Percentiles rank a stretch among this genome's conserved stretches.
Conservation (phyloP, 2,113 vertebrate genomes). For the Synchiropus splendidus region DNA sequence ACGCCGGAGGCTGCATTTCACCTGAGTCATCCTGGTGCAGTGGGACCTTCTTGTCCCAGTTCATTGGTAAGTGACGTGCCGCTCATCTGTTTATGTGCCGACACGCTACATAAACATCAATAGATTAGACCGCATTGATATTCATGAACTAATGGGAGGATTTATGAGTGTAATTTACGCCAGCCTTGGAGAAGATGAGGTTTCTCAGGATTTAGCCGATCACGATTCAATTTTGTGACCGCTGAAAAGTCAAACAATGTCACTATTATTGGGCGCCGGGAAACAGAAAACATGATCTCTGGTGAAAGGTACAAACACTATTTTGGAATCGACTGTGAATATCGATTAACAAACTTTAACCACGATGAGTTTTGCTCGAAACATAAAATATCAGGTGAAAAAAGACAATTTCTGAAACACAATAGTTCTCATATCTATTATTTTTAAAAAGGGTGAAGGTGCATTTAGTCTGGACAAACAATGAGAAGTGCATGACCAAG, state of each 20-base stretch:
- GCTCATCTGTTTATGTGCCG: slow-evolving; percentile 48
- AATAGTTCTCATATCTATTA: slow-evolving; percentile 37
- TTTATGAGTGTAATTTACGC: slow-evolving; percentile 59
- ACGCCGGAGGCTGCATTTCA: slow-evolving; percentile 12
- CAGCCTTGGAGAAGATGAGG: slow-evolving; percentile 58
- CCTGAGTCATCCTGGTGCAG: slow-evolving; percentile 34
- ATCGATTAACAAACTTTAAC: slow-evolving; percentile 30
- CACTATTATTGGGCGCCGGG: slow-evolving; percentile 26
- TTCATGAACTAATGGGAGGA: slow-evolving; percentile 60
- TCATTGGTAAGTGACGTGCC: slow-evolving; percentile 48
- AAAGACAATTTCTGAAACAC: slow-evolving; percentile 28
- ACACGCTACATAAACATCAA: slow-evolving; percentile 60
- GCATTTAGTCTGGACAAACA: slow-evolving; percentile 4
- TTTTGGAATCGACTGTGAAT: slow-evolving; percentile 30
- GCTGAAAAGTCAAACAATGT: slow-evolving; percentile 20
- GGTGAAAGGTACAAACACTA: slow-evolving; percentile 29
- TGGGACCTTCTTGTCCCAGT: slow-evolving; percentile 40
- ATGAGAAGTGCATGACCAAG: slow-evolving; percentile 21
- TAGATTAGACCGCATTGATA: slow-evolving; percentile 66
- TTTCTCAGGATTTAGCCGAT: slow-evolving; percentile 40
- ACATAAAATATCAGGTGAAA: slow-evolving; percentile 24
- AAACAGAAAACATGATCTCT: slow-evolving; percentile 36
- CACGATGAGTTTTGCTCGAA: slow-evolving; percentile 34
- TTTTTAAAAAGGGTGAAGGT: slow-evolving; percentile 21
- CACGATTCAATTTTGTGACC: slow-evolving; percentile 50